These are phyloP conservation scores for Hemicordylus capensis DNA, from an alignment of 2,113 vertebrate genomes.

Conservation along the genomic window DNA sequence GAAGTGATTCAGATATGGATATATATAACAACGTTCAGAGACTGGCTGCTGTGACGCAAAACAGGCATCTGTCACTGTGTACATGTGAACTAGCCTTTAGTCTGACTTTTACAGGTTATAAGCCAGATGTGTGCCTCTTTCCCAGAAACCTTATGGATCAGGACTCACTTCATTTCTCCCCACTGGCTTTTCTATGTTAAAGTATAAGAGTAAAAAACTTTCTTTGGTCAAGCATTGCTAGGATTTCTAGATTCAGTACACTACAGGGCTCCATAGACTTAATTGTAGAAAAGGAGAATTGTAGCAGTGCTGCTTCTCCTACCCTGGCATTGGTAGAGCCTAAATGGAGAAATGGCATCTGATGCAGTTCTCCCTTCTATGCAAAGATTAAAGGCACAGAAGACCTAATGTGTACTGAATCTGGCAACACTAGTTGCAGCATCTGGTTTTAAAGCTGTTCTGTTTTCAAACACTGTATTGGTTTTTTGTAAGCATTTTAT, in stretches of 20 bases:
- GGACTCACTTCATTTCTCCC: neutral
- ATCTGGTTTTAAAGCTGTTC: constrained; percentile 15
- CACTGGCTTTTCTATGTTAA: too few relatives aligned
- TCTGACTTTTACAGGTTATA: too few relatives aligned
- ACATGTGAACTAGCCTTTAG: too few relatives aligned
- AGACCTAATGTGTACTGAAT: neutral
- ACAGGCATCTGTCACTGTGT: too few relatives aligned
- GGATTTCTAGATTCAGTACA: neutral
- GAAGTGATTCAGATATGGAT: neutral
- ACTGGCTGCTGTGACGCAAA: too few relatives aligned
- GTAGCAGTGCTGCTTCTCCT: neutral
- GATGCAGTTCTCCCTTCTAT: neutral
- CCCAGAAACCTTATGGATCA: neutral
- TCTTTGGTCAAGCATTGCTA: too few relatives aligned
- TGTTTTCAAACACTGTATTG: neutral
- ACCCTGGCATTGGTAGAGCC: too few relatives aligned
- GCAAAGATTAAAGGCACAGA: neutral
- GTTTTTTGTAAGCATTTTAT: constrained; percentile 23
- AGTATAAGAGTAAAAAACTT: too few relatives aligned
- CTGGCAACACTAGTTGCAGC: neutral
- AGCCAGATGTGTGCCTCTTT: neutral
- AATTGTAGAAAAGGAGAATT: neutral
- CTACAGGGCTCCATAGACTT: neutral
- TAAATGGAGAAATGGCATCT: neutral
- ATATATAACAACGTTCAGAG: neutral